Evolutionary conservation across 2,113 vertebrate species (phyloP).

Genomic region (Papio anubis): DNA sequence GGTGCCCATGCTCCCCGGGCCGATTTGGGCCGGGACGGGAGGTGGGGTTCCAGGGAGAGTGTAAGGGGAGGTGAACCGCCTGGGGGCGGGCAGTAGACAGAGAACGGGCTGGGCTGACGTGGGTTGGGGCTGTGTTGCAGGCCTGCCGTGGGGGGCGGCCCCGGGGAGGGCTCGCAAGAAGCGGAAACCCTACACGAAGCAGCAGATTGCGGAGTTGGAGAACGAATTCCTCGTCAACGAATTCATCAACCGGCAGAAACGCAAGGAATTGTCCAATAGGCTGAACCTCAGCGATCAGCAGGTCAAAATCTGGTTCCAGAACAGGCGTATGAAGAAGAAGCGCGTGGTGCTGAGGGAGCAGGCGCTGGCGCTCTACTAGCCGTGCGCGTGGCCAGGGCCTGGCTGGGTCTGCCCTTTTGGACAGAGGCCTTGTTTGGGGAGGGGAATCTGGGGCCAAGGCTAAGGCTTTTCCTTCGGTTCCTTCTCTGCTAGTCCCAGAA

Average conservation of each 20-base stretch:
- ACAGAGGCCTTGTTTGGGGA: neutral
- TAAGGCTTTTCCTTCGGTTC: neutral
- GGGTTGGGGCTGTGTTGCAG: slow-evolving; percentile 83
- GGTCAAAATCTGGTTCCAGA: slow-evolving; percentile 99
- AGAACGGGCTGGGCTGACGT: slow-evolving; percentile 25
- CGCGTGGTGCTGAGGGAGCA: slow-evolving; percentile 93
- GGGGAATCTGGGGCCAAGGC: neutral
- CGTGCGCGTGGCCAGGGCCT: neutral
- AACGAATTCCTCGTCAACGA: slow-evolving; percentile 95
- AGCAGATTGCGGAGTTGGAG: slow-evolving; percentile 95
- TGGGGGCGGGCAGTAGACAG: neutral
- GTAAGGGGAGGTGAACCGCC: slow-evolving; percentile 16
- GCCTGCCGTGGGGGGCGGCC: slow-evolving; percentile 92
- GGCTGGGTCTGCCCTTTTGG: neutral
- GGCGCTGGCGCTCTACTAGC: slow-evolving; percentile 87
- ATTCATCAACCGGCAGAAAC: slow-evolving; percentile 96
- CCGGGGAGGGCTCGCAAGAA: slow-evolving; percentile 93
- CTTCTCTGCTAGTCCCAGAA: neutral
- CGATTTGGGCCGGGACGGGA: slow-evolving; percentile 63
- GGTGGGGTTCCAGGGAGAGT: slow-evolving; percentile 33
- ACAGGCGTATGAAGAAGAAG: slow-evolving; percentile 97
- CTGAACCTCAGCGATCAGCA: slow-evolving; percentile 96
- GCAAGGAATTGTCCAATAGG: slow-evolving; percentile 94
- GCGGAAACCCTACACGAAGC: slow-evolving; percentile 95
- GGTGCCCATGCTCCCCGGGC: slow-evolving; percentile 71